Conservation (phyloP, 2,888 invertebrate species). For the Autographa gamma region DNA sequence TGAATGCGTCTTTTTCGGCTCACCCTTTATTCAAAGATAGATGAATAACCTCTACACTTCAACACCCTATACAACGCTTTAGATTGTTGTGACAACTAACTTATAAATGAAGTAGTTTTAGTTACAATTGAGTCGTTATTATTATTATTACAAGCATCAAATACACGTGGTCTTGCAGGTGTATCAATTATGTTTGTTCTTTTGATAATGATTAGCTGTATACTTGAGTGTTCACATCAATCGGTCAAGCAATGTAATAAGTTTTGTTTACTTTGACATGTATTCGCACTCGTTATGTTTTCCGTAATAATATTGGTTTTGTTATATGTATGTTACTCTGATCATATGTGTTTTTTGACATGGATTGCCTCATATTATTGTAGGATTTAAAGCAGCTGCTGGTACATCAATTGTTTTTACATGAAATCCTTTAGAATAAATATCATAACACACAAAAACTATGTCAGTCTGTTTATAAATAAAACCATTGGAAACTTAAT, state of each 20-base stretch:
- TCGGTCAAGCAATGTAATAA: background rate
- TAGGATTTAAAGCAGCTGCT: too few species aligned
- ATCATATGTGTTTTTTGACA: background rate
- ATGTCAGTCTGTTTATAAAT: too few species aligned
- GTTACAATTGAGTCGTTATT: background rate
- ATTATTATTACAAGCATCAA: background rate
- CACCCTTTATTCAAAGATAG: background rate
- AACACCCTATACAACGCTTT: constrained; percentile 20
- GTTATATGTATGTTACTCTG: background rate
- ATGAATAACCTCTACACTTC: constrained; percentile 31
- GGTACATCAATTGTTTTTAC: too few species aligned
- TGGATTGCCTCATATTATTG: too few species aligned
- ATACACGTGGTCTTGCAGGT: background rate
- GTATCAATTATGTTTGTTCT: background rate
- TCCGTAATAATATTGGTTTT: background rate
- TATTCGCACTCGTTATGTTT: background rate
- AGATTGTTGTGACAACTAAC: too few species aligned
- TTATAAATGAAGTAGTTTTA: too few species aligned
- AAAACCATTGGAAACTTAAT: too few species aligned
- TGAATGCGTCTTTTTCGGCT: too few species aligned
- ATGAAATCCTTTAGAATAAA: too few species aligned
- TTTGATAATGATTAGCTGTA: too few species aligned
- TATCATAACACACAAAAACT: too few species aligned
- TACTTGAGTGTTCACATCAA: background rate
- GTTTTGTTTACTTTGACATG: background rate